Base-by-base conservation (phyloP, 2,113 vertebrate species). In the Dipodomys merriami region DNA sequence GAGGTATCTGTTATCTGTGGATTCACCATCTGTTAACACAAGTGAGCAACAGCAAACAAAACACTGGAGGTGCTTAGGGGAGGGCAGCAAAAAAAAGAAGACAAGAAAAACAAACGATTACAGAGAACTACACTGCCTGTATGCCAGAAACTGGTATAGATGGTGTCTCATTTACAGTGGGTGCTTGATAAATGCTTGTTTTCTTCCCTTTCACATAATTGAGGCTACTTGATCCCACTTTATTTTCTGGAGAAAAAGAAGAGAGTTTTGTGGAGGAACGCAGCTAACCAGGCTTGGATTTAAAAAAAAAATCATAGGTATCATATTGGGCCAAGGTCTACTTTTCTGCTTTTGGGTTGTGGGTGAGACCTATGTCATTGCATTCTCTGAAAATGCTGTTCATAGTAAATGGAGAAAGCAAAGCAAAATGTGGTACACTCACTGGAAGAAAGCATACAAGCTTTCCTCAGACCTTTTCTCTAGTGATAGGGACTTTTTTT, bases 1-100 rank as follows among this genome's bases (percentile, higher is more conserved):
- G 67, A 18, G 71, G 83, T 29, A 44, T n/a, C 71, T 87, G 62
- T 73, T 95, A 65, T 79, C 79, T 85, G 88, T 46, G 86, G 49
- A 90, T 74, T 72, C 67, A 44, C 93, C 96, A 94, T 95, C 96
- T 96, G 92, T 86, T 90, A 71, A 83, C 91, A 88, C 49, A 90
- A 92, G 90, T 95, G 74, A 95, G 53, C 69, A 80, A 76, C 60
- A 86, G 82, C 1, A 29, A 90, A 73, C 49, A 69, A 91, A 95
- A 93, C 64, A 88, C 19, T 35, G 3, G 39, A 94, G 83, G 22
- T 27, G 16, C 39, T 44, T 53, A 35, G 35, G n/a, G 57, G 10
- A 30, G 18, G 65, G 46, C 25, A 46, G 6, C 57, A 69, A 83
- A 25, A 11, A 82, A 46, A 11, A 86, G 33, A 8, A 85, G 53